Conservation (phyloP, 2,888 invertebrate species). For the Allolobophora icterica region DNA sequence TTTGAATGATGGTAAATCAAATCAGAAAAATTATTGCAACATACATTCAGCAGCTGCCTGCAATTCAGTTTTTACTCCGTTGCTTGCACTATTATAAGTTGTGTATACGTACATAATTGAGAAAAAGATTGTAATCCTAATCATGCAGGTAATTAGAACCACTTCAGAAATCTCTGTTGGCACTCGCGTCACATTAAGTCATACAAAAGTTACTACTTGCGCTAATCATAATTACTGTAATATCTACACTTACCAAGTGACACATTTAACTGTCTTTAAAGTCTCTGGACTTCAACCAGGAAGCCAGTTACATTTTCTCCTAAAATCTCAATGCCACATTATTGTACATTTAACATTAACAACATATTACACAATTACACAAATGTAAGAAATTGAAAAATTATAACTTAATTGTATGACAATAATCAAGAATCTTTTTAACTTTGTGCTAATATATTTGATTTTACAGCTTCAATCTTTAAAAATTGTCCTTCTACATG, state of each 20-base stretch:
- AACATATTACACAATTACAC: conserved; percentile 17
- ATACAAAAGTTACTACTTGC: background rate
- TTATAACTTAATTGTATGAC: background rate
- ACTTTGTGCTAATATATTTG: background rate
- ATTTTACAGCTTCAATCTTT: background rate
- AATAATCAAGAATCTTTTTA: background rate
- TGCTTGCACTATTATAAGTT: background rate
- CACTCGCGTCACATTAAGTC: background rate
- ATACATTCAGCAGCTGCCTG: background rate
- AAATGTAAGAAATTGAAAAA: background rate
- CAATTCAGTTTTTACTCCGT: background rate
- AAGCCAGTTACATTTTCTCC: background rate
- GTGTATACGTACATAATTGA: background rate
- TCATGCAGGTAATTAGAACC: background rate
- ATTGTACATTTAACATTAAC: background rate
- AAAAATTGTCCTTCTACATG: background rate
- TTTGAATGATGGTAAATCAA: background rate
- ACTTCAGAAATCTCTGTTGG: background rate
- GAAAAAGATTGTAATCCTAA: too few species aligned
- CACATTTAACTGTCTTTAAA: background rate
- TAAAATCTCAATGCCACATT: background rate
- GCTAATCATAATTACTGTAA: background rate
- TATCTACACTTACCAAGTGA: background rate
- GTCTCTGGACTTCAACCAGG: background rate
- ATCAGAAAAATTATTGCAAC: background rate